Evolutionary conservation across 2,888 invertebrate species (phyloP).

Genomic region (Cantharis flavilabris): DNA sequence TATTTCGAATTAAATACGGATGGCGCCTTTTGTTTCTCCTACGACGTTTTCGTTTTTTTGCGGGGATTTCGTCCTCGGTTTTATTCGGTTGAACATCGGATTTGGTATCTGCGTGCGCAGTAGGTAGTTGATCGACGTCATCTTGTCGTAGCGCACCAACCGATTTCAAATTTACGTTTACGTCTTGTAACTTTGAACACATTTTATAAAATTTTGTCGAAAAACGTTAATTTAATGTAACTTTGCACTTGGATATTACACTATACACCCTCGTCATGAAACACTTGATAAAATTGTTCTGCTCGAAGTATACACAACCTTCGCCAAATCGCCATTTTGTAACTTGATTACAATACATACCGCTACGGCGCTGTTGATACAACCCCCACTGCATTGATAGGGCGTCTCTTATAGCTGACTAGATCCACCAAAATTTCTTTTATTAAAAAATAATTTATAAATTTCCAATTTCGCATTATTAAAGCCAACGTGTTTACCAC

Average conservation of each 20-base stretch:
- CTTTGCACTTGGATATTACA: constrained; percentile 35
- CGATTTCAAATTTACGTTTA: constrained; percentile 42
- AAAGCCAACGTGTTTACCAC: not conserved
- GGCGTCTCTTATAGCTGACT: constrained; percentile 7
- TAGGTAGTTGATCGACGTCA: constrained; percentile 62
- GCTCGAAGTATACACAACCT: constrained; percentile 50
- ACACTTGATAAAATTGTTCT: constrained; percentile 41
- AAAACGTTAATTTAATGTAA: constrained; percentile 28
- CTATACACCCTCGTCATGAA: constrained; percentile 47
- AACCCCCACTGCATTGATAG: constrained; percentile 20
- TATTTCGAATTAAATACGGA: constrained; percentile 62
- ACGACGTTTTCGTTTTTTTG: constrained; percentile 70
- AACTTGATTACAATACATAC: constrained; percentile 14
- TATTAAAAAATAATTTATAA: constrained; percentile 5
- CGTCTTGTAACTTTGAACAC: constrained; percentile 42
- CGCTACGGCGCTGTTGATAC: not conserved
- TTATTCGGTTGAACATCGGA: constrained; percentile 53
- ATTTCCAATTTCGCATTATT: not conserved
- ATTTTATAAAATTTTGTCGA: constrained; percentile 46
- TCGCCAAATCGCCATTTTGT: constrained; percentile 55
- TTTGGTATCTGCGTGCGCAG: constrained; percentile 56
- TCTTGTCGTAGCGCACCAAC: constrained; percentile 49
- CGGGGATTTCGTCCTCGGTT: constrained; percentile 54
- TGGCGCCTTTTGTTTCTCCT: constrained; percentile 76
- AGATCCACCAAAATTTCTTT: constrained; percentile 9